phyloP scores from a whole-genome alignment of 92 coral and sea anemone genomes.

The Bergia puertoricense region DNA sequence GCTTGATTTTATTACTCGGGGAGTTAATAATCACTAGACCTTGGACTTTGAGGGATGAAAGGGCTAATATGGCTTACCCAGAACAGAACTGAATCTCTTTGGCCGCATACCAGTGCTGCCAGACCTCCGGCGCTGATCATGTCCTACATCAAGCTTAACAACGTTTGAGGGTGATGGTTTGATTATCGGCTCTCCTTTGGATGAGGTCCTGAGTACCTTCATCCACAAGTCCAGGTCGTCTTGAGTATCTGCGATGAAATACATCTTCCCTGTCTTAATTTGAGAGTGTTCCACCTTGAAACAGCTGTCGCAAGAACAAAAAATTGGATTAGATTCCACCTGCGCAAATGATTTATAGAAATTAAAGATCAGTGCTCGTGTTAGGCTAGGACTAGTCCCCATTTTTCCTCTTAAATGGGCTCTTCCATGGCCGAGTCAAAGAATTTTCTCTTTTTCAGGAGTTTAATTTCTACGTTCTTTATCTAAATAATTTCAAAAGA shows the following conservation, averaged over 20 bases:
- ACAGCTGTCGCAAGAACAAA: constrained; percentile 60
- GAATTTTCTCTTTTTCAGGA: too few relatives aligned
- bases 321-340: neutral
- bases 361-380: too few relatives aligned
- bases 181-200: constrained; percentile 68
- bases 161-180: constrained; percentile 41
- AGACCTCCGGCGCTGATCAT: constrained; percentile 33
- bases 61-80: constrained; percentile 13
- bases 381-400: too few relatives aligned
- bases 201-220: constrained; percentile 57
- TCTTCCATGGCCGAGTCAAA: too few relatives aligned
- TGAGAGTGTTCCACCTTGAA: constrained; percentile 80
- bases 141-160: constrained; percentile 34
- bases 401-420: too few relatives aligned
- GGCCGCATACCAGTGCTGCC: constrained; percentile 30
- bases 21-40: too few relatives aligned
- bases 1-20: too few relatives aligned
- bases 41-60: too few relatives aligned
- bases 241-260: constrained; percentile 77
- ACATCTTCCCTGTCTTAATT: constrained; percentile 58
- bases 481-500: too few relatives aligned
- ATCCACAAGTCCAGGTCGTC: constrained; percentile 86
- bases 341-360: neutral
- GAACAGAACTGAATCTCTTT: constrained; percentile 15
- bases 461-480: too few relatives aligned